Evolutionary conservation across 2,888 invertebrate genomes (phyloP).

Genomic region (Tuta absoluta): DNA sequence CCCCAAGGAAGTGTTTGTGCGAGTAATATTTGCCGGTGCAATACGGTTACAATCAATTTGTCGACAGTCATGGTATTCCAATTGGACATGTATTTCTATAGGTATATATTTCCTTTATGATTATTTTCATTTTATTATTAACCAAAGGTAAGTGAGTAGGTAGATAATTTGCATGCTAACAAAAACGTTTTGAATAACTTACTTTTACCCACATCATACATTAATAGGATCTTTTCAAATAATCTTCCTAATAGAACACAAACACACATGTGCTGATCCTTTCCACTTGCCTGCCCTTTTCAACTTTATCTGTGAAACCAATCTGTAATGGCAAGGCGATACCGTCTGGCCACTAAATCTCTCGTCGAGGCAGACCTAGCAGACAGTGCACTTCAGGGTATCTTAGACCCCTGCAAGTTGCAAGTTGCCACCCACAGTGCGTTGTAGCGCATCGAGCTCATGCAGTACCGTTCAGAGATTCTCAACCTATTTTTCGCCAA

Average conservation of each 20-base stretch:
- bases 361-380: not conserved
- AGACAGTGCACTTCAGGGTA: slow-evolving; percentile 17
- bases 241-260: not conserved
- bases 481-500: not conserved
- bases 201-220: too few species aligned
- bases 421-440: slow-evolving; percentile 20
- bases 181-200: too few species aligned
- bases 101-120: too few species aligned
- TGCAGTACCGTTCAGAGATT: not conserved
- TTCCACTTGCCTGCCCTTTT: not conserved
- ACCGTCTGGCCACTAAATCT: slow-evolving; percentile 15
- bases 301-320: slow-evolving; percentile 9
- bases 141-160: too few species aligned
- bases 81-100: not conserved
- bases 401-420: slow-evolving; percentile 17
- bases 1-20: slow-evolving; percentile 20
- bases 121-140: too few species aligned
- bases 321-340: slow-evolving; percentile 5
- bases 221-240: too few species aligned
- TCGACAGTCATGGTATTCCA: not conserved
- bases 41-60: slow-evolving; percentile 9
- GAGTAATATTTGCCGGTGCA: slow-evolving; percentile 22
- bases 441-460: slow-evolving; percentile 14
- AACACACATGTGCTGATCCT: not conserved
- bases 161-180: too few species aligned